These are phyloP conservation scores for Protodeltote pygarga DNA, from an alignment of 2,888 invertebrate genomes.

Conservation along the genomic window DNA sequence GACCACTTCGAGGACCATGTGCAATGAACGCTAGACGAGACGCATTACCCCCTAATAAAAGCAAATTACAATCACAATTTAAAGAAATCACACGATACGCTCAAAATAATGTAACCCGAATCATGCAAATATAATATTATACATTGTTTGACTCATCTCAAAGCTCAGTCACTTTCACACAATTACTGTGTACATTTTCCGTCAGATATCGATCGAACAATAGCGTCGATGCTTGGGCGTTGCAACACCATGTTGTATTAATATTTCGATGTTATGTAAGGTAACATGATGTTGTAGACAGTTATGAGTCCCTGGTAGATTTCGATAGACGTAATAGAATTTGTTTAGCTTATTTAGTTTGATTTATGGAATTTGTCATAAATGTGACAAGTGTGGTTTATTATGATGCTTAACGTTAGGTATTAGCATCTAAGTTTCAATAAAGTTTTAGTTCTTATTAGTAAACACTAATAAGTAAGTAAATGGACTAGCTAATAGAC, in stretches of 20 bases:
- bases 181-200: slow-evolving; percentile 37
- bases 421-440: no score
- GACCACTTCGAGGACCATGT: no score
- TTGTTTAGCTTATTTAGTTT: background rate
- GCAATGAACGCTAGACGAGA: no score
- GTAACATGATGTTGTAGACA: slow-evolving; percentile 12
- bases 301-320: slow-evolving; percentile 31
- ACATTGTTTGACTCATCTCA: slow-evolving; percentile 20
- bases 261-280: slow-evolving; percentile 44
- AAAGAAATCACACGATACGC: background rate
- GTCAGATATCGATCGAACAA: slow-evolving; percentile 52
- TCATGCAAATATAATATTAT: no score
- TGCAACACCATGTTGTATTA: slow-evolving; percentile 41
- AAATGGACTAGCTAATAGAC: no score
- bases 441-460: no score
- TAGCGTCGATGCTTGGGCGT: slow-evolving; percentile 45
- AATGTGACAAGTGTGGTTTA: background rate
- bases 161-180: slow-evolving; percentile 42
- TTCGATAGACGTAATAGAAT: slow-evolving; percentile 16
- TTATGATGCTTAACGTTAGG: no score
- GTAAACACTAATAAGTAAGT: no score
- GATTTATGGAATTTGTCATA: background rate
- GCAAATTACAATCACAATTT: no score
- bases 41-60: no score
- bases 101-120: background rate